These are phyloP conservation scores for Brachionus asplanchnoidis DNA, from an alignment of 1,140 invertebrate genomes.

Conservation along the genomic window DNA sequence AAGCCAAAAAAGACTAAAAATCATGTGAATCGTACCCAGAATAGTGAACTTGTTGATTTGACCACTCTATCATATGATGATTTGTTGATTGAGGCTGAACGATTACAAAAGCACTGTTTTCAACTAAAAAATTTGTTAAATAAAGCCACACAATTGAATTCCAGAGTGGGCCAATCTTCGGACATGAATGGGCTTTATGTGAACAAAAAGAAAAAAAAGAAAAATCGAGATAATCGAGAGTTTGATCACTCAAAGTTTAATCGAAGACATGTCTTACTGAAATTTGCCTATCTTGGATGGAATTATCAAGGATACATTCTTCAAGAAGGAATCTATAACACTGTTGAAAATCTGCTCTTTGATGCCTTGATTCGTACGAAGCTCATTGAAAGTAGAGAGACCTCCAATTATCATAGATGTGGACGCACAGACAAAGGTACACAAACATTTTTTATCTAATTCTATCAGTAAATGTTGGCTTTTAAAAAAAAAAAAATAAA, in stretches of 20 bases:
- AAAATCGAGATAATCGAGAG: background rate
- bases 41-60: background rate
- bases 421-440: conserved; percentile 42
- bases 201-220: conserved; percentile 31
- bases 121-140: conserved; percentile 31
- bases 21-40: conserved; percentile 6
- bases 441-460: background rate
- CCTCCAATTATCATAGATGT: conserved; percentile 41
- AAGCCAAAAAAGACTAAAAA: conserved; percentile 18
- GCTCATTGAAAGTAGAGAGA: conserved; percentile 27
- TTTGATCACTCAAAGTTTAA: conserved; percentile 34
- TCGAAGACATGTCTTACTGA: conserved; percentile 1
- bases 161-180: background rate
- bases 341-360: conserved; percentile 40
- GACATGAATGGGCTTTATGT: background rate
- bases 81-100: background rate
- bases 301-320: conserved; percentile 40
- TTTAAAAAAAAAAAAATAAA: too few species aligned
- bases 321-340: conserved; percentile 24
- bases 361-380: conserved; percentile 40
- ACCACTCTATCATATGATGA: background rate
- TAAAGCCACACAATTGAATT: background rate
- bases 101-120: conserved; percentile 8
- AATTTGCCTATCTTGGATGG: conserved; percentile 42
- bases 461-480: background rate